Base-by-base conservation (phyloP, 1,140 invertebrate species). In the Drosophila murphyi region DNA sequence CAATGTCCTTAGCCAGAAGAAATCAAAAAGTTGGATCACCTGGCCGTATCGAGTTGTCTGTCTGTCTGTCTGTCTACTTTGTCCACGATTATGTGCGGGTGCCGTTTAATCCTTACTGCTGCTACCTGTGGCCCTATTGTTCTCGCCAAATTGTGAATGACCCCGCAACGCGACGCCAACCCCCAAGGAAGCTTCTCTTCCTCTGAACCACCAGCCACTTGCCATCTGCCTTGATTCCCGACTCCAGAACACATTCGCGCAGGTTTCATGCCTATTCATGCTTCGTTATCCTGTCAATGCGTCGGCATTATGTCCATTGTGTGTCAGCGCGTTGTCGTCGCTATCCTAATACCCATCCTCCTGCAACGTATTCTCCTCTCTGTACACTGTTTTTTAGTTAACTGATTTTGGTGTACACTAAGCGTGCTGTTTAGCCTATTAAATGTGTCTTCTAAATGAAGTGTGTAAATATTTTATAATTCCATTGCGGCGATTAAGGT, bases 1-100 rank as follows among this genome's bases (percentile, higher is more conserved):
- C 85, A 89, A 89, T 89, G 80, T 89, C 85, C 85, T 79, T 89
- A 89, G 86, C 85, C 65, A 81, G 86, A 89, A 89, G 81, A 90
- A 90, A 89, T 90, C 86, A 90, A 90, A 90, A 91, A 88, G 88
- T 90, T 91, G 86, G 86, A 82, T 91, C 90, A 91, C 90, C 90
- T 91, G 90, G 89, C 82, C 54, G 67, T 62, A 89, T 89, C 71
- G 61, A 47, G 54, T 10, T 76, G 56, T 73, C 77, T 35, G 71
- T 56, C 51, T 54, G 43, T 51, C 28, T 3, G 34, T 35, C 54
- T 4, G 8, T 28, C 8, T 20, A 20, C 20, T 20, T 20, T 77
- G 63, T 72, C 80, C 35, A 52, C 52, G 75, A 78, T 90, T 81
- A 81, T 85, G 85, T 89, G 85, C 85, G 85, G 85, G 85, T 89